Base-by-base conservation (phyloP, 2,797 vertebrate genomes). In the Prunella strophiata region DNA sequence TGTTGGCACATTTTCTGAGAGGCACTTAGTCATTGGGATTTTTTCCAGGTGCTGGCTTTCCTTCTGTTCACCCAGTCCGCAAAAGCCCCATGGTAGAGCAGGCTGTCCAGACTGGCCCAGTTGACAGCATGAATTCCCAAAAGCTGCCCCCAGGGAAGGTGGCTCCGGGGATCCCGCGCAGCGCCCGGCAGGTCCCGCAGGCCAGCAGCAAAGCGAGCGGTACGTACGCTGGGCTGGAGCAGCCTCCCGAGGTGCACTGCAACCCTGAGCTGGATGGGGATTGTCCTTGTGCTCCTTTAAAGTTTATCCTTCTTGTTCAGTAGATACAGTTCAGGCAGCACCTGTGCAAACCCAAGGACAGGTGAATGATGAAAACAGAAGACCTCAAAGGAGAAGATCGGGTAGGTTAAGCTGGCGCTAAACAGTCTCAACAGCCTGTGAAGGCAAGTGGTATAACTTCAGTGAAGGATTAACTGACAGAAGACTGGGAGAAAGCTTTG, bases 31-130 rank as follows among this genome's bases (percentile, higher is more conserved):
- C 74, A 59, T 1, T 90, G 89, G 93, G 50, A 47, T 91, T 63
- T 93, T 61, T 92, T 94, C 86, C 96, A 99, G 98, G 98, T 81
- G 91, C 98, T 89, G 96, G 98, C n/a, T 98, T 98, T 91, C 98
- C 98, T 34, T 98, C 98, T 13, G 95, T 98, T n/a, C 96, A 97
- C 91, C 98, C 98, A 5, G 94, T 98, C 23, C 97, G 98, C 96
- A 98, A 98, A 85, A 99, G 98, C 72, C 98, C 99, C 29, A 99
- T 99, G 99, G 99, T 99, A 32, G 99, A 99, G 89, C 99, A 99
- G 95, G 99, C 98, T 54, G 99, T 99, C 57, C 99, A 99, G 98
- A 99, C 99, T 0, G 97, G 98, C 15, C 98, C 98, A 0, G 94
- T 97, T 15, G 99, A 99, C 54, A 98, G 96, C 88, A 23, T 97